These are phyloP conservation scores for Netta rufina DNA, from an alignment of 2,797 vertebrate genomes.

Conservation along the genomic window DNA sequence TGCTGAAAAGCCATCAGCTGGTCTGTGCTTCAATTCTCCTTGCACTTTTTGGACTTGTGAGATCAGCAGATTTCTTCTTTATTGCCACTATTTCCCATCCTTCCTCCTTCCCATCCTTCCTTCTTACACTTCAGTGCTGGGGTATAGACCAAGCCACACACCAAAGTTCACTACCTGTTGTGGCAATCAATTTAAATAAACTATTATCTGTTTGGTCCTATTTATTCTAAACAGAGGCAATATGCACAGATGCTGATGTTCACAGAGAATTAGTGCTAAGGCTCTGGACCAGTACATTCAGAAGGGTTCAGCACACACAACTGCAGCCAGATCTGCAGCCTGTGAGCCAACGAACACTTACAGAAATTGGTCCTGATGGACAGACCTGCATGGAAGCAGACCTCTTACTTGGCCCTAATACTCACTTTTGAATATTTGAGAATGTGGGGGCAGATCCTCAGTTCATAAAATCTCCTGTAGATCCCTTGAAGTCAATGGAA, in stretches of 20 bases:
- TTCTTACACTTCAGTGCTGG: not conserved
- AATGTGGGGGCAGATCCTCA: conserved; percentile 41
- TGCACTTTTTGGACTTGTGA: not conserved
- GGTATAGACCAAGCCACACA: not conserved
- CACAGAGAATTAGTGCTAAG: not conserved
- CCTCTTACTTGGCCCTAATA: conserved; percentile 25
- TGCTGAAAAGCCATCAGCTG: not conserved
- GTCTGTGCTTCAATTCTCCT: not conserved
- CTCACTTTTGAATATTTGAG: conserved; percentile 31
- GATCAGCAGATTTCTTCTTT: not conserved
- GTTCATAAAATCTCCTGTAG: conserved; percentile 57
- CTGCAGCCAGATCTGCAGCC: conserved; percentile 15
- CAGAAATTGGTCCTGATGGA: conserved; percentile 40
- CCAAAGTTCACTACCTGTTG: not conserved
- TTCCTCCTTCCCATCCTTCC: not conserved
- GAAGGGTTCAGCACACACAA: not conserved
- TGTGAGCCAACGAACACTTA: conserved; percentile 9
- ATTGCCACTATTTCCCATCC: not conserved
- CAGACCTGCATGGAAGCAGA: conserved; percentile 29
- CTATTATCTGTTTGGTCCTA: not conserved
- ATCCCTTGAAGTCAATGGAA: conserved; percentile 63
- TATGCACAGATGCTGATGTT: not conserved
- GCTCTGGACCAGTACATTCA: not conserved
- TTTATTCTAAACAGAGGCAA: not conserved
- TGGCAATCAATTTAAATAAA: not conserved